Percentiles rank a stretch among this genome's conserved stretches.
Evolutionary conservation across 2,888 invertebrate genomes (phyloP).

Genomic region (Diarsia mendica): DNA sequence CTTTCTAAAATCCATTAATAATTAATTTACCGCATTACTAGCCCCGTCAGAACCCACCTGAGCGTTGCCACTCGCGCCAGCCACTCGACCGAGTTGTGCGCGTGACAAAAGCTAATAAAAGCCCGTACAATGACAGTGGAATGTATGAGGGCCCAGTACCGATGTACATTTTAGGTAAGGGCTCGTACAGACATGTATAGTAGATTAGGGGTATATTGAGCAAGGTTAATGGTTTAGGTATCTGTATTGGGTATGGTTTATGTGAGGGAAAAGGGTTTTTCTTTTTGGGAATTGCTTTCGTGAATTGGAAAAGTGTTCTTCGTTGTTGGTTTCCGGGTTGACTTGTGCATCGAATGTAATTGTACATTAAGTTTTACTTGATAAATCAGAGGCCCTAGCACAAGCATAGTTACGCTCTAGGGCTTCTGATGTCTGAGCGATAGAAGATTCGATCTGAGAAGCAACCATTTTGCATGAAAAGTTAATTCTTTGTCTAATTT

Average conservation of each 20-base stretch:
- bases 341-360: neutral
- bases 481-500: no score
- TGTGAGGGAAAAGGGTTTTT: constrained; percentile 22
- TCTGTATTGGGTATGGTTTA: constrained; percentile 30
- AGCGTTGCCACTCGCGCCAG: constrained; percentile 41
- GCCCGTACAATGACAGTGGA: constrained; percentile 73
- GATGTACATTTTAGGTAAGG: constrained; percentile 66
- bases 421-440: no score
- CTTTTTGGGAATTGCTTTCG: constrained; percentile 2
- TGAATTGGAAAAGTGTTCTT: neutral
- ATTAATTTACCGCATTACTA: constrained; percentile 40
- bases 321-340: neutral
- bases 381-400: neutral
- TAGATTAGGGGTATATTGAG: constrained; percentile 57
- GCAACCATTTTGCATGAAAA: no score
- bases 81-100: constrained; percentile 61
- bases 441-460: no score
- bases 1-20: constrained; percentile 42
- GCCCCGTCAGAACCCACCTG: constrained; percentile 62
- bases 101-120: constrained; percentile 80
- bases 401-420: no score
- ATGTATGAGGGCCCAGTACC: constrained; percentile 74
- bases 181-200: constrained; percentile 62
- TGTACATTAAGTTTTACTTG: neutral
- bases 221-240: constrained; percentile 59